Evolutionary conservation across 2,888 invertebrate genomes (phyloP).

Genomic region (Watsonalla cultraria): DNA sequence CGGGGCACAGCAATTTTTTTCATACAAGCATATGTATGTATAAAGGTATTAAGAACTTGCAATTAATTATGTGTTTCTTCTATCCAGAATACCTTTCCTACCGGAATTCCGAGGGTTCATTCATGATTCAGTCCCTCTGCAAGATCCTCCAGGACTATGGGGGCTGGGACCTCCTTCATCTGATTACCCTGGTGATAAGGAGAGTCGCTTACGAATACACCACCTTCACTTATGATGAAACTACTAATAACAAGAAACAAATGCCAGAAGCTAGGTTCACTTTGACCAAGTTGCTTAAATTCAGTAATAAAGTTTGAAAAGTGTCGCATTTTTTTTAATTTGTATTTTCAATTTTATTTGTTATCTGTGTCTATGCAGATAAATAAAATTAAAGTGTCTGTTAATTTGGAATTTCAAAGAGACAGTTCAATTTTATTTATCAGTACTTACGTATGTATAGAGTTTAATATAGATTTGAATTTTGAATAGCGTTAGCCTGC

Average conservation of each 20-base stretch:
- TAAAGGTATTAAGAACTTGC: too few relatives aligned
- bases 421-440: too few relatives aligned
- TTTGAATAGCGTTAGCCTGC: too few relatives aligned
- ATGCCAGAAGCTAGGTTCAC: conserved; percentile 56
- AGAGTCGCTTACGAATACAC: conserved; percentile 37
- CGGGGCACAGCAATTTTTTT: too few relatives aligned
- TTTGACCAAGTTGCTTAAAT: conserved; percentile 38
- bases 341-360: too few relatives aligned
- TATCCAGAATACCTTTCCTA: conserved; percentile 46
- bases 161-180: conserved; percentile 41
- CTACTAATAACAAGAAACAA: conserved; percentile 44
- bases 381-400: too few relatives aligned
- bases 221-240: conserved; percentile 24
- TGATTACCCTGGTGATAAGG: conserved; percentile 43
- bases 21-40: too few relatives aligned
- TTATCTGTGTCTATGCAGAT: too few relatives aligned
- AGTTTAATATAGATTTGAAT: too few relatives aligned
- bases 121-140: conserved; percentile 58
- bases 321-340: background rate
- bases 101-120: conserved; percentile 45
- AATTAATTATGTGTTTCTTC: background rate
- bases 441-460: too few relatives aligned
- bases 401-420: too few relatives aligned
- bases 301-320: background rate
- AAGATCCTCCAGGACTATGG: conserved; percentile 31